Conservation (phyloP, 2,797 vertebrate species). For the Sphenopsis melanotis region DNA sequence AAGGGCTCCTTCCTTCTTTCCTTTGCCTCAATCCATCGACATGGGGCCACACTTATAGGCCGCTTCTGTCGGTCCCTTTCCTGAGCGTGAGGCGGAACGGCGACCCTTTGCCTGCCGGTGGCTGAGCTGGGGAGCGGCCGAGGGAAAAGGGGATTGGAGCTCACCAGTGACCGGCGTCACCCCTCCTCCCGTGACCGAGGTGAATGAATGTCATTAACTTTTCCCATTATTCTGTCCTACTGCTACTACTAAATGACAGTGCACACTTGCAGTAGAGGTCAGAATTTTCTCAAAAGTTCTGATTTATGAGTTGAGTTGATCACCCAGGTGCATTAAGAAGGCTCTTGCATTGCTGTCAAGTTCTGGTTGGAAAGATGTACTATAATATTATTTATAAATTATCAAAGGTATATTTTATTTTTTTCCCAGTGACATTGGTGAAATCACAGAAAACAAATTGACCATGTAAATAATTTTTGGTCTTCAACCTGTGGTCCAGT, state of each 20-base stretch:
- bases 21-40: too few species aligned
- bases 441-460: background rate
- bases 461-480: background rate
- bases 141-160: too few species aligned
- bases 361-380: background rate
- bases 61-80: rapidly evolving
- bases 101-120: too few species aligned
- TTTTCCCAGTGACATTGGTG: background rate
- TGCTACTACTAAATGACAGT: background rate
- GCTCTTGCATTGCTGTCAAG: background rate
- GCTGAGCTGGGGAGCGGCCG: too few species aligned
- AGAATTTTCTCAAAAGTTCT: background rate
- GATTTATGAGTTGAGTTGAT: background rate
- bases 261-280: background rate
- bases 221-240: background rate
- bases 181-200: too few species aligned
- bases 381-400: background rate
- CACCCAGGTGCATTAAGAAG: background rate
- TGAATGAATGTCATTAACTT: background rate
- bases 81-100: too few species aligned
- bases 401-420: background rate
- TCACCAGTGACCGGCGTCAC: too few species aligned
- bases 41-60: too few species aligned
- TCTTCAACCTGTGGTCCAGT: background rate
- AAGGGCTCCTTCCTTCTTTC: too few species aligned